Percentiles rank a stretch among this genome's conserved stretches.
Conservation (phyloP, 2,113 vertebrate species). For the Leucosticte australis region DNA sequence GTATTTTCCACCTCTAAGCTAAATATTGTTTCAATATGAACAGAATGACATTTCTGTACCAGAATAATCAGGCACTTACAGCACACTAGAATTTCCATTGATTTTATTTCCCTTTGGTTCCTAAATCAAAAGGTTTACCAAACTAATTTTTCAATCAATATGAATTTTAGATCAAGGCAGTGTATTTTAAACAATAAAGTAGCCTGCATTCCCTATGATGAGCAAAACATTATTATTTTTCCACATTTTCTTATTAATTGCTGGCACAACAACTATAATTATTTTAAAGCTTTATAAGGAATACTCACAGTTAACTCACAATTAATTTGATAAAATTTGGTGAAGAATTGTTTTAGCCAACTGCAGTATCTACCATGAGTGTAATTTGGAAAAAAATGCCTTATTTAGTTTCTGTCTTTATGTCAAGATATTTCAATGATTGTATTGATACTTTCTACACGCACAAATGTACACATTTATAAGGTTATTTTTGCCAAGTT, state of each 20-base stretch:
- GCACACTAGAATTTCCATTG: background rate
- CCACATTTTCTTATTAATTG: background rate
- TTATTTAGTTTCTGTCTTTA: background rate
- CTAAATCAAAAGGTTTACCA: background rate
- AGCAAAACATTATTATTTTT: accelerated
- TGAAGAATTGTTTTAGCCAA: background rate
- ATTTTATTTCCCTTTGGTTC: background rate
- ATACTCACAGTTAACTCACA: background rate
- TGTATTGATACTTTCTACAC: background rate
- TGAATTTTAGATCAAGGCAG: background rate
- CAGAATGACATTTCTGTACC: background rate
- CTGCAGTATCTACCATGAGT: background rate
- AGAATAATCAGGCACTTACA: background rate
- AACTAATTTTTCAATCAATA: background rate
- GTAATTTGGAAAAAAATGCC: background rate
- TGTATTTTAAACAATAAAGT: background rate
- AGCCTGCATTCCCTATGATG: background rate
- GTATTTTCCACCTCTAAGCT: background rate
- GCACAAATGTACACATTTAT: background rate
- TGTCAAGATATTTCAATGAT: background rate
- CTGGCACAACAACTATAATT: background rate
- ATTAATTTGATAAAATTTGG: background rate
- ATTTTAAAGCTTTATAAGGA: background rate
- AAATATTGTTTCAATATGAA: background rate
- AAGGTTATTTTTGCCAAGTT: background rate